A percentile compares a stretch with the other conserved stretches of the same genome.
phyloP scores from a whole-genome alignment of 92 coral and sea anemone genomes.

The Galaxea fascicularis region DNA sequence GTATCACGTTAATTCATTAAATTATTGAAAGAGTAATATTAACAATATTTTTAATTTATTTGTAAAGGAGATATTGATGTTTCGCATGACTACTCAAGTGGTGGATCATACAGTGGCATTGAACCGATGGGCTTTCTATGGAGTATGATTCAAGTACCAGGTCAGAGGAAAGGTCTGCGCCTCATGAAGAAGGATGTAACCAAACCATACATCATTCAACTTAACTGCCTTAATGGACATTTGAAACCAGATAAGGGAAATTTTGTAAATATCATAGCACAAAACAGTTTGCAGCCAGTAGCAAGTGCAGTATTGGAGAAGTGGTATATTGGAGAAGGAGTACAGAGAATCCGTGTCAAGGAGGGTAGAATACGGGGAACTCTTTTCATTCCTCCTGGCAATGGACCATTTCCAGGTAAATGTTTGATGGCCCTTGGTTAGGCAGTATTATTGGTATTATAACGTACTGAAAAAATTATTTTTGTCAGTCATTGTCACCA shows the following conservation, averaged over 20 bases:
- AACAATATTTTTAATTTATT: neutral
- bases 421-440: neutral
- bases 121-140: slow-evolving; percentile 83
- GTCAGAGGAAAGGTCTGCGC: slow-evolving; percentile 61
- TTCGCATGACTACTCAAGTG: slow-evolving; percentile 2
- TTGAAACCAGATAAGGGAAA: slow-evolving; percentile 27
- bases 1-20: too few relatives aligned
- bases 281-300: slow-evolving; percentile 14
- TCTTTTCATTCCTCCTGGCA: slow-evolving; percentile 69
- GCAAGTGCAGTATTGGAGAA: slow-evolving; percentile 36
- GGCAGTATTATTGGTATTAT: too few relatives aligned
- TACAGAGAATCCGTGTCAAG: slow-evolving; percentile 56
- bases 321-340: slow-evolving; percentile 60
- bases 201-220: slow-evolving; percentile 66
- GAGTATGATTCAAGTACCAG: slow-evolving; percentile 64
- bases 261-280: slow-evolving; percentile 13
- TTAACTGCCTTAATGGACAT: slow-evolving; percentile 70
- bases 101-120: slow-evolving; percentile 73
- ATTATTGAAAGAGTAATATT: neutral
- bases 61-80: slow-evolving; percentile 22
- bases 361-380: slow-evolving; percentile 70
- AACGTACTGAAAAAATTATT: neutral
- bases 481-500: neutral
- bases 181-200: slow-evolving; percentile 74
- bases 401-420: slow-evolving; percentile 74